Conservation (phyloP, 1,140 invertebrate genomes). For the Thereuonema tuberculata region DNA sequence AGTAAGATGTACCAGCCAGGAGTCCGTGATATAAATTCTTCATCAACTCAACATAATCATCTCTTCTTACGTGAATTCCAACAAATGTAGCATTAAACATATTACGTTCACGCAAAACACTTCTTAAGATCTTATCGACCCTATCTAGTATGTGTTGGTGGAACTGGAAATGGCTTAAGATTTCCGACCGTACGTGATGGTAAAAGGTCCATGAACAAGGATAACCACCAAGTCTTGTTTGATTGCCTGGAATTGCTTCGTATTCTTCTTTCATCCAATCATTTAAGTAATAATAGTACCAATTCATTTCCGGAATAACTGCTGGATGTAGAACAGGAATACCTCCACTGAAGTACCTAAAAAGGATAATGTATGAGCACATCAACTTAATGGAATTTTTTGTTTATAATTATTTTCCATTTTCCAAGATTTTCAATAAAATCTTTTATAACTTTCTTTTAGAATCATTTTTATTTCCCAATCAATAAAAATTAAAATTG, state of each 20-base stretch:
- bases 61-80: slow-evolving; percentile 44
- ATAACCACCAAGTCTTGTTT: slow-evolving; percentile 1
- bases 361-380: no score
- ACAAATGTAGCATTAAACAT: slow-evolving; percentile 28
- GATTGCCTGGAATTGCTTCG: background rate
- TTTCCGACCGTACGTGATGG: slow-evolving; percentile 6
- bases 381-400: no score
- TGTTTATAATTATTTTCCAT: no score
- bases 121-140: background rate
- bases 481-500: no score
- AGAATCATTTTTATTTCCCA: no score
- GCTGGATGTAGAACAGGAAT: no score
- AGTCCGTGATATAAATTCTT: slow-evolving; percentile 26
- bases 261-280: slow-evolving; percentile 17
- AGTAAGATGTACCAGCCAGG: slow-evolving; percentile 32
- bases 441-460: no score
- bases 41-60: slow-evolving; percentile 40
- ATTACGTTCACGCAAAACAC: background rate
- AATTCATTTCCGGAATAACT: slow-evolving; percentile 27
- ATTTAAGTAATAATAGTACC: slow-evolving; percentile 32
- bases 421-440: no score
- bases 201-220: slow-evolving; percentile 16
- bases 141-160: background rate
- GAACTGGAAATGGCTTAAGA: slow-evolving; percentile 1
- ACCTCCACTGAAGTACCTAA: no score